Conservation (phyloP, 2,888 invertebrate species). For the Petrophora chlorosata region DNA sequence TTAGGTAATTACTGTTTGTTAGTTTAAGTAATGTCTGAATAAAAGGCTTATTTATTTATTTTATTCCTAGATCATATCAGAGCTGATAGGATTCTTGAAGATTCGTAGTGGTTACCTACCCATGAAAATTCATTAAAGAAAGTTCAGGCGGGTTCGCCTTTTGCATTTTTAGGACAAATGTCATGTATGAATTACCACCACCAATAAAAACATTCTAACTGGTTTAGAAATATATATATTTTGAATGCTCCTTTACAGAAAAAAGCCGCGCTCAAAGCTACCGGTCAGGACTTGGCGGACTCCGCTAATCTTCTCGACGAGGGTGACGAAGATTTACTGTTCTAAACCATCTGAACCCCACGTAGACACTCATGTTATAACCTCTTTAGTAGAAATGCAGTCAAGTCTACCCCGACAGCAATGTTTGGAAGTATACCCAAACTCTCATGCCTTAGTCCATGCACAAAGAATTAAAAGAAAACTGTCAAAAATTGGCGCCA, state of each 20-base stretch:
- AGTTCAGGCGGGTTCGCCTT: too few relatives aligned
- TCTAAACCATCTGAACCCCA: conserved; percentile 79
- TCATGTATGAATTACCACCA: too few relatives aligned
- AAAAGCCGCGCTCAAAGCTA: conserved; percentile 53
- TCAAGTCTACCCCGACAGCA: conserved; percentile 38
- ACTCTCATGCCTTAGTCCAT: background rate
- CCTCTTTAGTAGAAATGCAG: conserved; percentile 59
- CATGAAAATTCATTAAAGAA: too few relatives aligned
- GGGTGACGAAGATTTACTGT: conserved; percentile 95
- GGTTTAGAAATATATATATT: background rate
- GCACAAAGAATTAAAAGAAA: conserved; percentile 12
- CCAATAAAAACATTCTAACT: too few relatives aligned
- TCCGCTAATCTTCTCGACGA: conserved; percentile 91
- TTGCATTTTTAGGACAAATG: too few relatives aligned
- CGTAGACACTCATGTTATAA: conserved; percentile 41
- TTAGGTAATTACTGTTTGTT: too few relatives aligned
- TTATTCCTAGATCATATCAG: too few relatives aligned
- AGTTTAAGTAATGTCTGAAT: too few relatives aligned
- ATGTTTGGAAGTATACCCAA: conserved; percentile 3
- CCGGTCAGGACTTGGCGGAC: conserved; percentile 61
- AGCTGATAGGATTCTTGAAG: too few relatives aligned
- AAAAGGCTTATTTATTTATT: too few relatives aligned
- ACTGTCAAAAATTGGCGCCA: conserved; percentile 8
- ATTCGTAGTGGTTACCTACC: too few relatives aligned
- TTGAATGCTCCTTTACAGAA: conserved; percentile 49